A percentile compares a stretch with the other conserved stretches of the same genome.
phyloP scores from a whole-genome alignment of 2,113 vertebrate genomes.

The Callaeas wilsoni region DNA sequence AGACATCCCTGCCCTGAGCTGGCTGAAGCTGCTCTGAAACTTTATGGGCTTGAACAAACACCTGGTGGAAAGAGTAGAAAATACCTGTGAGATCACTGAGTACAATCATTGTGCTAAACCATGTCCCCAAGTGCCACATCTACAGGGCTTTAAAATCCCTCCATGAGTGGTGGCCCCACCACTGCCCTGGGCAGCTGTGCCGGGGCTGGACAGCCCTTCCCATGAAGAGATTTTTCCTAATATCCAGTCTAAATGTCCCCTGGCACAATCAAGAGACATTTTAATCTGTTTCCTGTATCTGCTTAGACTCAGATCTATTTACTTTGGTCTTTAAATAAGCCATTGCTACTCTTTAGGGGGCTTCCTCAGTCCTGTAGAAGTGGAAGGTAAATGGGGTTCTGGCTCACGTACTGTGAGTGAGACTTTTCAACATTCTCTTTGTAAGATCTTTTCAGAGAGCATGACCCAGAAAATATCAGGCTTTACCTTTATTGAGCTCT shows the following conservation, averaged over 20 bases:
- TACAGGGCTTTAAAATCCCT: neutral
- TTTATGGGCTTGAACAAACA: neutral
- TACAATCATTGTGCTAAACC: neutral
- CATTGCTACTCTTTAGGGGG: neutral
- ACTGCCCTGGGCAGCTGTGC: neutral
- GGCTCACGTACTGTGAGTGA: neutral
- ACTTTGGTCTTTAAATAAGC: conserved; percentile 21
- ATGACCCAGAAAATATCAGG: conserved; percentile 32
- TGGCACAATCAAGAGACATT: neutral
- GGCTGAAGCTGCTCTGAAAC: neutral
- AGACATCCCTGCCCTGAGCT: neutral
- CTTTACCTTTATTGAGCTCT: neutral
- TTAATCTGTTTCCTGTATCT: neutral
- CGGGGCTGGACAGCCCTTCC: neutral
- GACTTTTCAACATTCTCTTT: neutral
- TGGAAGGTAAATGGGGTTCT: neutral
- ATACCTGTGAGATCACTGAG: neutral
- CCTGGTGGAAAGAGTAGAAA: neutral
- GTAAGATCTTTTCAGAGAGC: neutral
- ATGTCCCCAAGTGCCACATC: neutral
- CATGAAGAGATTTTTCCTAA: neutral
- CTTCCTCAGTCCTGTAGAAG: neutral
- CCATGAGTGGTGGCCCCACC: neutral
- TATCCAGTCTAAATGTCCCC: neutral
- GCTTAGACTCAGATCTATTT: neutral